Evolutionary conservation across 2,888 invertebrate genomes (phyloP).

Genomic region (Noctua fimbriata): DNA sequence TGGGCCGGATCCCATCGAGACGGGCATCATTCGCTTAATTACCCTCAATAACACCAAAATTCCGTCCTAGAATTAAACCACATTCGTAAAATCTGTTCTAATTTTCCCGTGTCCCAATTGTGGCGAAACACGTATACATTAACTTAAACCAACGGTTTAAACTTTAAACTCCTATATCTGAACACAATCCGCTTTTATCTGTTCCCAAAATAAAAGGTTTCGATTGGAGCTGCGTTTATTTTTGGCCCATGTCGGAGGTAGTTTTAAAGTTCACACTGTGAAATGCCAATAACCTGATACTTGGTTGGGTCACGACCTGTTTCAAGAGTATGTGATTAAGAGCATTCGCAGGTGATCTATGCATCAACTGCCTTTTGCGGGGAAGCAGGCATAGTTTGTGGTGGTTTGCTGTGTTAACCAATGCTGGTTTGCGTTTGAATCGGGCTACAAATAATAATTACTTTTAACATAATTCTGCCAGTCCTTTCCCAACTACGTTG

Average conservation of each 20-base stretch:
- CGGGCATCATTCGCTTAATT: not conserved
- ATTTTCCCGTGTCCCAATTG: not conserved
- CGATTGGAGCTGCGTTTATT: conserved; percentile 2
- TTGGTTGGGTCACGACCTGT: conserved; percentile 13
- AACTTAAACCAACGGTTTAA: conserved; percentile 4
- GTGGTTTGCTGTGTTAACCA: not conserved
- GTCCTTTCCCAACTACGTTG: not conserved
- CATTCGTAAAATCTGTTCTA: not conserved
- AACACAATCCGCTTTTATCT: conserved; percentile 8
- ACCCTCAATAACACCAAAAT: conserved; percentile 1
- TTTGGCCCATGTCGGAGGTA: conserved; percentile 18
- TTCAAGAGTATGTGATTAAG: conserved; percentile 4
- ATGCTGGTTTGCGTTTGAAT: not conserved
- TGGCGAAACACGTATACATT: not conserved
- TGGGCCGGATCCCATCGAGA: not conserved
- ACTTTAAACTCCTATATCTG: conserved; percentile 25
- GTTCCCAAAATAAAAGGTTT: conserved; percentile 32
- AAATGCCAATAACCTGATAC: conserved; percentile 38
- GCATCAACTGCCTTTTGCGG: not conserved
- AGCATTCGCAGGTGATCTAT: not conserved
- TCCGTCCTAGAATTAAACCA: not conserved
- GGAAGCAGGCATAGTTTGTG: not conserved
- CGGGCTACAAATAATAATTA: not conserved
- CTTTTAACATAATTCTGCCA: not conserved
- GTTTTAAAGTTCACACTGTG: conserved; percentile 28